Percentiles rank a stretch among this genome's conserved stretches.
Evolutionary conservation across 1,140 invertebrate species (phyloP).

Genomic region (Neodiprion virginianus): DNA sequence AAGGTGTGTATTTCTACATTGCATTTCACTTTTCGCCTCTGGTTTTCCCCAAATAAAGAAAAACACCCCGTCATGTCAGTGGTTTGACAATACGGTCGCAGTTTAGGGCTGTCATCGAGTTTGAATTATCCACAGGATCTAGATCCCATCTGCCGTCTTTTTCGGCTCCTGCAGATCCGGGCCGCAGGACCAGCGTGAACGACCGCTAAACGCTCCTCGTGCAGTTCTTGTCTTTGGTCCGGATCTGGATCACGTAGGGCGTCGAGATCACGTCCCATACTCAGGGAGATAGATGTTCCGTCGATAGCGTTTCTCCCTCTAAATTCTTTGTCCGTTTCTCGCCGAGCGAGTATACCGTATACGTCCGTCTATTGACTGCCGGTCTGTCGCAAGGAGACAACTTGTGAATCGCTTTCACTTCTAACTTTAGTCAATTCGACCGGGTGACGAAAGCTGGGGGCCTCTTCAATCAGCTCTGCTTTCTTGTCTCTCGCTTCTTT

Average conservation of each 20-base stretch:
- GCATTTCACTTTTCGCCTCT: too few species aligned
- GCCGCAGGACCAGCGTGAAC: neutral
- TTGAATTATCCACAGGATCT: neutral
- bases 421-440: neutral
- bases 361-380: neutral
- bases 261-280: slow-evolving; percentile 2
- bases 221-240: neutral
- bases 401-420: neutral
- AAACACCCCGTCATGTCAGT: neutral
- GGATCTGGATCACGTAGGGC: slow-evolving; percentile 6
- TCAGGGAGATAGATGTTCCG: neutral
- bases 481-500: too few species aligned
- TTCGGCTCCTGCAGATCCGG: too few species aligned
- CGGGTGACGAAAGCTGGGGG: neutral
- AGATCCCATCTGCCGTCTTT: neutral
- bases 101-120: neutral
- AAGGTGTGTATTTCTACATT: neutral
- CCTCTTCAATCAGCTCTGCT: too few species aligned
- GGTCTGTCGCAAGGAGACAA: neutral
- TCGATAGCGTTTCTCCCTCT: neutral
- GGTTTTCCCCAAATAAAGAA: neutral
- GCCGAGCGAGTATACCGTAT: neutral
- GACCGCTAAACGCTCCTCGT: neutral
- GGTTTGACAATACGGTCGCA: neutral
- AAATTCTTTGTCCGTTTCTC: neutral